A percentile compares a stretch with the other conserved stretches of the same genome.
Conservation (phyloP, 2,888 invertebrate genomes). For the Andrena chrysosceles region DNA sequence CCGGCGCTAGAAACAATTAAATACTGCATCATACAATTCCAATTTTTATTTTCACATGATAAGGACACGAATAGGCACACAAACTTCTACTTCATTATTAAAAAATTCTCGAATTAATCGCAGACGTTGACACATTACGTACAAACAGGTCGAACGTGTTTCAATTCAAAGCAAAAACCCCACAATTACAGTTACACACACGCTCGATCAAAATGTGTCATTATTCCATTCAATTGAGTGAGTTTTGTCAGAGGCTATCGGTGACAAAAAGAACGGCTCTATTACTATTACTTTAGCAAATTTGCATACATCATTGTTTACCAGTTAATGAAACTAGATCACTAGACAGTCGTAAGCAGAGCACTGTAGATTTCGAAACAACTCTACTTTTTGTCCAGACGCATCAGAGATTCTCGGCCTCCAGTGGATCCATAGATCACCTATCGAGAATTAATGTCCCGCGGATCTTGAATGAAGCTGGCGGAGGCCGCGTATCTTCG, state of each 20-base stretch:
- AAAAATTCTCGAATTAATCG: not conserved
- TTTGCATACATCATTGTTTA: not conserved
- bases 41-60: no score
- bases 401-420: not conserved
- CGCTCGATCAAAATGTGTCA: not conserved
- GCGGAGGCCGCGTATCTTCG: conserved; percentile 30
- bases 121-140: not conserved
- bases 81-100: no score
- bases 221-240: not conserved
- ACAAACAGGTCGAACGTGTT: not conserved
- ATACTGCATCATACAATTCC: not conserved
- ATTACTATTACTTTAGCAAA: not conserved
- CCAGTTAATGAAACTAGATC: not conserved
- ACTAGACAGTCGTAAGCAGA: not conserved
- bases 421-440: not conserved
- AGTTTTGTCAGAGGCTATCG: not conserved
- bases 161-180: not conserved
- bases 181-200: not conserved
- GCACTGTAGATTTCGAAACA: not conserved
- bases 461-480: not conserved
- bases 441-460: not conserved
- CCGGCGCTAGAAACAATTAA: not conserved
- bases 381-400: not conserved
- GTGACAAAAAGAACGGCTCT: not conserved
- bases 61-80: no score